phyloP scores from a whole-genome alignment of 92 coral and sea anemone species.

The Ricordea florida region DNA sequence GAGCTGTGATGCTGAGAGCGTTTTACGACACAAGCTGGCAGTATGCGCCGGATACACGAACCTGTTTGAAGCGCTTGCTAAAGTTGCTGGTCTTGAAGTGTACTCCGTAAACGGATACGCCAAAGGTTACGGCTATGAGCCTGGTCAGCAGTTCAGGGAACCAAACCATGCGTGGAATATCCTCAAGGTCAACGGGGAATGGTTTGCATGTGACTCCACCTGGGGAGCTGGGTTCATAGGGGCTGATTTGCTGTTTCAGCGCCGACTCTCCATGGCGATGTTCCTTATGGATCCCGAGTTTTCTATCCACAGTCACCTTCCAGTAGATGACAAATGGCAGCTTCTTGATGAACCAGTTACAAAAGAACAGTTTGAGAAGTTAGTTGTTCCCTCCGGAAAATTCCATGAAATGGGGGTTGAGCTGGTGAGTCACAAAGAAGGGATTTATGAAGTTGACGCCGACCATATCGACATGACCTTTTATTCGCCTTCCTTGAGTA shows the following conservation, averaged over 20 bases:
- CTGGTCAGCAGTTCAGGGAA: conserved; percentile 46
- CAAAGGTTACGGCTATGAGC: conserved; percentile 58
- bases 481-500: conserved; percentile 62
- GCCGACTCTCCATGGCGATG: conserved; percentile 51
- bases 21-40: conserved; percentile 20
- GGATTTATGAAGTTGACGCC: conserved; percentile 21
- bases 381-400: conserved; percentile 65
- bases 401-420: conserved; percentile 65
- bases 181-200: conserved; percentile 55
- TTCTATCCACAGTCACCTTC: conserved; percentile 71
- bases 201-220: conserved; percentile 80
- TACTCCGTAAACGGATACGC: conserved; percentile 53
- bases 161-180: conserved; percentile 79
- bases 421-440: conserved; percentile 62
- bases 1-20: conserved; percentile 43
- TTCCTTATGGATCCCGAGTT: conserved; percentile 78
- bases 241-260: conserved; percentile 70
- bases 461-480: conserved; percentile 65
- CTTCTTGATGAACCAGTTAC: conserved; percentile 58
- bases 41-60: conserved; percentile 77
- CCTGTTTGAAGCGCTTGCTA: conserved; percentile 58
- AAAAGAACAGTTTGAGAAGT: conserved; percentile 55
- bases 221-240: conserved; percentile 78
- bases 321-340: conserved; percentile 75
- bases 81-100: conserved; percentile 54